Percentiles rank a stretch among this genome's conserved stretches.
phyloP scores from a whole-genome alignment of 2,888 invertebrate genomes.

The Rapana venosa region DNA sequence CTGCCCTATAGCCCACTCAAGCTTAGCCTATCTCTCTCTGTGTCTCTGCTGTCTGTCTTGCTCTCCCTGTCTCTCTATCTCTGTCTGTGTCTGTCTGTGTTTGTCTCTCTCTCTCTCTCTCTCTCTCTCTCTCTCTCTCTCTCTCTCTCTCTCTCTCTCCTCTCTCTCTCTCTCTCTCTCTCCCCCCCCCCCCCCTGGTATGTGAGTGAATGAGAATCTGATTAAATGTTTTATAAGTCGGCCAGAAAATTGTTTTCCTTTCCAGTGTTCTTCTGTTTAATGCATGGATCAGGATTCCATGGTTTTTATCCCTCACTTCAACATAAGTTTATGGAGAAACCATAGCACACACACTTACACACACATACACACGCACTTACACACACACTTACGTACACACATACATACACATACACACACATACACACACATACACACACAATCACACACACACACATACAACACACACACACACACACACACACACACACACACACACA shows the following conservation, averaged over 20 bases:
- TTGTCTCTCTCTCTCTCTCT: neutral
- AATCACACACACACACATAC: too few relatives aligned
- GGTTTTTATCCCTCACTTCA: too few relatives aligned
- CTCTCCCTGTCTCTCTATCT: neutral
- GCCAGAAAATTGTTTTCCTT: too few relatives aligned
- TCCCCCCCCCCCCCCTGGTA: neutral
- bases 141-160: slow-evolving; percentile 27
- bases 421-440: neutral
- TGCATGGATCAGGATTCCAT: too few relatives aligned
- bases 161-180: neutral
- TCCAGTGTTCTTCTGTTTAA: too few relatives aligned
- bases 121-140: slow-evolving; percentile 20
- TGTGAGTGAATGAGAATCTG: too few relatives aligned
- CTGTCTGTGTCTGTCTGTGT: neutral
- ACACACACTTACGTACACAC: neutral
- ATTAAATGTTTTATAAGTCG: too few relatives aligned
- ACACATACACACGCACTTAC: neutral
- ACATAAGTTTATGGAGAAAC: neutral
- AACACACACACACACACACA: too few relatives aligned
- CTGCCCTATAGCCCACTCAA: neutral
- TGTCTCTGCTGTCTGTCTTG: neutral
- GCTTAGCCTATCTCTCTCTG: neutral
- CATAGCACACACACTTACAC: neutral
- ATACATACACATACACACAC: neutral
- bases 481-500: too few relatives aligned